A percentile compares a stretch with the other conserved stretches of the same genome.
phyloP scores from a whole-genome alignment of 2,113 vertebrate genomes.

The Circaetus cinerascens region DNA sequence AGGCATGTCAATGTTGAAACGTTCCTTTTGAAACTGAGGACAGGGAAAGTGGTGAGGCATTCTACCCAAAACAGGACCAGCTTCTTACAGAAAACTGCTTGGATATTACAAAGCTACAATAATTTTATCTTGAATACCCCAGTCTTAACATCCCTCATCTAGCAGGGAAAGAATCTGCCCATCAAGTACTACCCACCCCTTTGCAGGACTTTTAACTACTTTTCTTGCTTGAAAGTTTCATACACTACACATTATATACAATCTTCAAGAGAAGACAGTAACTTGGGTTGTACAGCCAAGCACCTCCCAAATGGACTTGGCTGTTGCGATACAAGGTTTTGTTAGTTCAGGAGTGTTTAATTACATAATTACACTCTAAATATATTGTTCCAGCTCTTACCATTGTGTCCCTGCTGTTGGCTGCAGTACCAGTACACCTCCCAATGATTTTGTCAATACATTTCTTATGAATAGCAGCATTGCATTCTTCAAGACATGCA shows the following conservation, averaged over 20 bases:
- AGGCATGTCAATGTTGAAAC: conserved; percentile 99
- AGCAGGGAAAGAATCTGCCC: not conserved
- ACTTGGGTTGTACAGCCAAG: not conserved
- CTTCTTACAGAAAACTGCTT: not conserved
- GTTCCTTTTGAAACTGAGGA: conserved; percentile 95
- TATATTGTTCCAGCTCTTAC: conserved; percentile 67
- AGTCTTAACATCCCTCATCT: not conserved
- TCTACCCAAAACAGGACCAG: not conserved
- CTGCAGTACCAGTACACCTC: conserved; percentile 92
- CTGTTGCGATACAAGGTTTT: not conserved
- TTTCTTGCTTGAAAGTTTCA: not conserved
- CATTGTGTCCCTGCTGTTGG: conserved; percentile 97
- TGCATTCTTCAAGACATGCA: conserved; percentile 85
- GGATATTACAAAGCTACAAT: not conserved
- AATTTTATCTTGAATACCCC: not conserved
- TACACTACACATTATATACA: not conserved
- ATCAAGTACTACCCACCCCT: not conserved
- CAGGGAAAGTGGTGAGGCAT: not conserved
- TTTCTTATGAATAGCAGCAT: conserved; percentile 99
- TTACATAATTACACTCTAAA: not conserved
- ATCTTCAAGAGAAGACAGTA: not conserved
- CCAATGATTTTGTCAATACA: conserved; percentile 99
- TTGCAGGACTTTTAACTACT: not conserved
- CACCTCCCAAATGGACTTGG: not conserved
- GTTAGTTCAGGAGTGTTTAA: not conserved